phyloP scores from a whole-genome alignment of 2,797 vertebrate genomes.

The Psittacula derbiana region DNA sequence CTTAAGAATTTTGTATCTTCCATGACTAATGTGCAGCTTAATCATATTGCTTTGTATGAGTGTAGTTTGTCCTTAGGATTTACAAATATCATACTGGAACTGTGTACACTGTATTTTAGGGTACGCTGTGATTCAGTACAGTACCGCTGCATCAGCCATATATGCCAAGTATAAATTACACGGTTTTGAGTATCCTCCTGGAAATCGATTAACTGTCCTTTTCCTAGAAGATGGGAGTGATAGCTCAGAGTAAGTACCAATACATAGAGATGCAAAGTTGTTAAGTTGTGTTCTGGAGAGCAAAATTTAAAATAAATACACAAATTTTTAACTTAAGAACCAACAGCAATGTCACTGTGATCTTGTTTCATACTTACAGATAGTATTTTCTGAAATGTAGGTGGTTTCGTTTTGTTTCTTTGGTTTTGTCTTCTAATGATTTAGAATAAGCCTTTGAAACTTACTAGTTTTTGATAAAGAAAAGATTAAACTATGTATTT shows the following conservation, averaged over 20 bases:
- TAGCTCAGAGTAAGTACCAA: slow-evolving; percentile 82
- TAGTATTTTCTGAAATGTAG: neutral
- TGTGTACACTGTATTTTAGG: slow-evolving; percentile 73
- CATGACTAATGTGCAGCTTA: neutral
- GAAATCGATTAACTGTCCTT: slow-evolving; percentile 86
- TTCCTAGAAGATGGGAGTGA: slow-evolving; percentile 91
- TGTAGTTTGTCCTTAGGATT: neutral
- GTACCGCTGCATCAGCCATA: slow-evolving; percentile 89
- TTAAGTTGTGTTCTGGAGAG: neutral
- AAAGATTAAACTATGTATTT: neutral
- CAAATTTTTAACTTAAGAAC: neutral
- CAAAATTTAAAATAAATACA: neutral
- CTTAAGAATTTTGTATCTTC: neutral
- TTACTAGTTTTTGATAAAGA: neutral
- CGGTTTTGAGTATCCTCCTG: slow-evolving; percentile 94
- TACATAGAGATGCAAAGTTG: neutral
- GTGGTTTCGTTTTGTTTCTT: neutral
- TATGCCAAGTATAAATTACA: slow-evolving; percentile 94
- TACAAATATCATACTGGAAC: neutral
- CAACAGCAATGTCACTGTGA: neutral
- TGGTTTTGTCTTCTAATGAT: neutral
- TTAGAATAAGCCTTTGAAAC: neutral
- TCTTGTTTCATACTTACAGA: neutral
- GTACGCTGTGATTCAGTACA: slow-evolving; percentile 91
- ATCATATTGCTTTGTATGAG: neutral